Evolutionary conservation across 2,113 vertebrate genomes (phyloP), one percentile per base, ranked within the genome.

Genomic region (Nibea coibor): DNA sequence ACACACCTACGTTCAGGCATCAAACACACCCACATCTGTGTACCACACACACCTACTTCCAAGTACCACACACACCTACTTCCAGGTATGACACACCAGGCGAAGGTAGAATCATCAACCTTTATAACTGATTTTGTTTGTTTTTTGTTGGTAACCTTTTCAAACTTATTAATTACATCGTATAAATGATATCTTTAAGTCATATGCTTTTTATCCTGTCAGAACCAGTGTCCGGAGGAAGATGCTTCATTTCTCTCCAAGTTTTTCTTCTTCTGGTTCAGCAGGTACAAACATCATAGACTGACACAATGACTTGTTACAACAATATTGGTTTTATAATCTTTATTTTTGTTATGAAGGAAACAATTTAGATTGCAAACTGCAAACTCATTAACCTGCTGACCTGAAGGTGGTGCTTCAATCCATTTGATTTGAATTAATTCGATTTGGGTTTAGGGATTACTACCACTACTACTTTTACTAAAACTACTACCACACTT

Each of bases 191-290:
- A 35, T 35, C 1, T 1, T 35, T 35, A 35, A 35, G 7, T 35
- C 1, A 45, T 14, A 45, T 45, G 43, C 10, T 45, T 45, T 14
- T 56, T 17, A 35, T 70, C 14, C 68, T 66, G 20, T 77, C 88
- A 98, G 97, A 97, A 96, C 62, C 93, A 85, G 0, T 97, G 96
- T 91, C 97, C 97, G 28, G 95, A 97, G 75, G 90, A 92, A 17
- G 94, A 94, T n/a, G 96, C 95, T 39, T 96, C 95, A 6, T 97
- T 97, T 88, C 92, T 96, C 78, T 97, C 97, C 81, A 96, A 91
- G 90, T 92, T 94, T 80, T 94, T 95, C 35, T 98, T 97, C 93
- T 98, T 96, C 95, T 98, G 97, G 97, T 95, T 97, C 67, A 95
- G 93, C 85, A 90, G 96, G 97, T 97, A 94, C 86, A 93, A 90